A percentile compares a stretch with the other conserved stretches of the same genome.
Evolutionary conservation across 2,888 invertebrate species (phyloP).

Genomic region (Andrena praecox): DNA sequence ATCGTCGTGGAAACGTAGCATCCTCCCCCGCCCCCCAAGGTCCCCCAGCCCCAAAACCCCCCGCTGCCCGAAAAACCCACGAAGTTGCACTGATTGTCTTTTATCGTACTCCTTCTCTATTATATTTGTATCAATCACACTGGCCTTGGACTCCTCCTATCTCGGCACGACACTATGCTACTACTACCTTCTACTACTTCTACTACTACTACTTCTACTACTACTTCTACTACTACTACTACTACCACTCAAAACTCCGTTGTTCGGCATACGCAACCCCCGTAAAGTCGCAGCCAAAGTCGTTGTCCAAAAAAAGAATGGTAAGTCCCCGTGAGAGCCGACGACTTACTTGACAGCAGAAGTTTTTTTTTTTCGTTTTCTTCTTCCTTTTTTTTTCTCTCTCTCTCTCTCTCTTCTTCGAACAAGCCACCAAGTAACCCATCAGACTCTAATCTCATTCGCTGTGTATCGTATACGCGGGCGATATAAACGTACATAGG

Average conservation of each 20-base stretch:
- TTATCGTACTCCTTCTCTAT: conserved; percentile 85
- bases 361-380: conserved; percentile 33
- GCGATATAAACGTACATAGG: conserved; percentile 2
- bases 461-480: background rate
- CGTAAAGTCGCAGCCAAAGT: conserved; percentile 85
- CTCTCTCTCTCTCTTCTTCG: conserved; percentile 36
- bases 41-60: conserved; percentile 32
- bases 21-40: background rate
- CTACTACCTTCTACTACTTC: conserved; percentile 81
- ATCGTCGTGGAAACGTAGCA: conserved; percentile 8
- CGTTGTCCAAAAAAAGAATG: conserved; percentile 86
- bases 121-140: conserved; percentile 85
- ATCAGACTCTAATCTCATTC: background rate
- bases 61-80: conserved; percentile 32
- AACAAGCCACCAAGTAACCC: conserved; percentile 65
- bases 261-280: conserved; percentile 84
- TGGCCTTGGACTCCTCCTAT: conserved; percentile 85
- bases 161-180: conserved; percentile 85
- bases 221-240: conserved; percentile 75
- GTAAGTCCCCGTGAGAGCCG: conserved; percentile 83
- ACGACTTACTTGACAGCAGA: conserved; percentile 84
- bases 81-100: conserved; percentile 84
- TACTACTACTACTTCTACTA: conserved; percentile 77
- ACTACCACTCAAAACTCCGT: conserved; percentile 84
- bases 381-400: conserved; percentile 9